A percentile compares a stretch with the other conserved stretches of the same genome.
These are phyloP conservation scores for Hirudo medicinalis DNA, from an alignment of 1,140 invertebrate genomes.

Conservation along the genomic window DNA sequence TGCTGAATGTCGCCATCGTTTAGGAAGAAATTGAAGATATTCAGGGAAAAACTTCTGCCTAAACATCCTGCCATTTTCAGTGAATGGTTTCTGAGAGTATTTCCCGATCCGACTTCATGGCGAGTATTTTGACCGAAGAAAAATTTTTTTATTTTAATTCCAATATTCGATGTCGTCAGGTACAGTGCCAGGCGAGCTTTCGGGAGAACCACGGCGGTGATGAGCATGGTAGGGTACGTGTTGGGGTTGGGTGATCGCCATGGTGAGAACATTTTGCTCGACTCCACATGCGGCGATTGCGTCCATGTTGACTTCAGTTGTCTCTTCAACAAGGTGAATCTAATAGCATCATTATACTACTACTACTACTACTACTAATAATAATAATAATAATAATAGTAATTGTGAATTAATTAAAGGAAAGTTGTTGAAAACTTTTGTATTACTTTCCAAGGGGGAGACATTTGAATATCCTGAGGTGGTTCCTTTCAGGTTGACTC, in stretches of 20 bases:
- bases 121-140: slow-evolving; percentile 36
- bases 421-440: background rate
- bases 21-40: slow-evolving; percentile 56
- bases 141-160: no score
- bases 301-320: slow-evolving; percentile 98
- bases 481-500: slow-evolving; percentile 85
- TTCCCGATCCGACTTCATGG: slow-evolving; percentile 79
- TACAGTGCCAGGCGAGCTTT: slow-evolving; percentile 64
- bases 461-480: slow-evolving; percentile 73
- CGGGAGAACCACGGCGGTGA: slow-evolving; percentile 80
- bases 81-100: slow-evolving; percentile 76
- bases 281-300: slow-evolving; percentile 74
- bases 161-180: slow-evolving; percentile 28
- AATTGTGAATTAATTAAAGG: slow-evolving; percentile 23
- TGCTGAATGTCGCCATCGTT: slow-evolving; percentile 5
- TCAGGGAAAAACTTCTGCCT: slow-evolving; percentile 55
- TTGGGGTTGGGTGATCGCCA: slow-evolving; percentile 92
- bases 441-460: slow-evolving; percentile 52
- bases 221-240: slow-evolving; percentile 96
- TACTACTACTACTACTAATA: no score
- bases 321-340: slow-evolving; percentile 70
- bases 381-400: background rate
- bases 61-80: slow-evolving; percentile 70
- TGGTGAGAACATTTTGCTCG: slow-evolving; percentile 89
- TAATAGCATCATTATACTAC: slow-evolving; percentile 22